Conservation (phyloP, 1,140 invertebrate genomes). For the Hycleus phaleratus region DNA sequence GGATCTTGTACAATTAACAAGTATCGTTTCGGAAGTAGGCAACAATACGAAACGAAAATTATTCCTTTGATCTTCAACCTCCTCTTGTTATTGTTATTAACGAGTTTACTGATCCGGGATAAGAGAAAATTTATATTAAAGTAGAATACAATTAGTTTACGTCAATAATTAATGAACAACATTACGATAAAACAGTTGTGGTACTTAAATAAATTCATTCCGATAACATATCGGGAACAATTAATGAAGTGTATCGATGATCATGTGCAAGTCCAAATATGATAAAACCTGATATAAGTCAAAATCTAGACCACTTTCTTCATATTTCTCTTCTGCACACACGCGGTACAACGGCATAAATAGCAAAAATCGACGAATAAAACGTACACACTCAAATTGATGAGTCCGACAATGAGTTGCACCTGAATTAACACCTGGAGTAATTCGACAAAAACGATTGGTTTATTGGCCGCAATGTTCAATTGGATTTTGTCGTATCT, state of each 20-base stretch:
- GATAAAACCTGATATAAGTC: not conserved
- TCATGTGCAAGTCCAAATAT: not conserved
- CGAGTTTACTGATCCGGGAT: too few relatives aligned
- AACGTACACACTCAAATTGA: not conserved
- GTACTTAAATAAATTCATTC: too few relatives aligned
- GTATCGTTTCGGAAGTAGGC: too few relatives aligned
- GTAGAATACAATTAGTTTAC: too few relatives aligned
- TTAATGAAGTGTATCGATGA: not conserved
- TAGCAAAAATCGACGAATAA: not conserved
- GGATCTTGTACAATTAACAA: too few relatives aligned
- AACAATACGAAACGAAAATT: too few relatives aligned
- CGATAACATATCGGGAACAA: not conserved
- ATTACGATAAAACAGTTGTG: too few relatives aligned
- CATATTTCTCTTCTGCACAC: not conserved
- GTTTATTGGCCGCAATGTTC: slow-evolving; percentile 6
- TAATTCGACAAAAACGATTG: slow-evolving; percentile 1
- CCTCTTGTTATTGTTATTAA: too few relatives aligned
- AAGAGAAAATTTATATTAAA: too few relatives aligned
- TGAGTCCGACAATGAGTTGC: too few relatives aligned
- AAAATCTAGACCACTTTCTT: not conserved
- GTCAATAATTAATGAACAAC: too few relatives aligned
- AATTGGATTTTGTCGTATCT: not conserved
- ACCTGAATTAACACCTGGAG: not conserved
- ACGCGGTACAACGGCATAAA: not conserved
- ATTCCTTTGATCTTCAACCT: too few relatives aligned